A percentile compares a stretch with the other conserved stretches of the same genome.
These are phyloP conservation scores for Actinopyga echinites DNA, from an alignment of 53 echinoderm and acorn worm genomes.

Conservation along the genomic window DNA sequence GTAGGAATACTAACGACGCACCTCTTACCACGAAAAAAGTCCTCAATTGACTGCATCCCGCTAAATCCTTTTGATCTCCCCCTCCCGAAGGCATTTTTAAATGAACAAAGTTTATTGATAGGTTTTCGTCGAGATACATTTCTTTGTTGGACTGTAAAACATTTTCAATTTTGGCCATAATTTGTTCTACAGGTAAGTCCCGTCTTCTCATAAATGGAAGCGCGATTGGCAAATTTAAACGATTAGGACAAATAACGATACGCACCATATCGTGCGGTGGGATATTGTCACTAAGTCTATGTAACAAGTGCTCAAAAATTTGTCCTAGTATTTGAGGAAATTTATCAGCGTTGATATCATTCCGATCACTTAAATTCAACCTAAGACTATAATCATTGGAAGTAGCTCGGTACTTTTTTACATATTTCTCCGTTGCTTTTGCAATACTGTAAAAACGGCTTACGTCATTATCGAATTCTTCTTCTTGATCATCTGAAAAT, in stretches of 20 bases:
- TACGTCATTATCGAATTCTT: background rate
- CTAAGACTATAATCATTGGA: background rate
- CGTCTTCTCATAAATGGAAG: constrained; percentile 19
- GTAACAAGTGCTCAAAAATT: background rate
- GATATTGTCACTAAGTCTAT: background rate
- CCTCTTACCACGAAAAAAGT: background rate
- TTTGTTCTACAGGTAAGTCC: background rate
- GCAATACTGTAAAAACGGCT: constrained; percentile 2
- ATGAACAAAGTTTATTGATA: constrained; percentile 33
- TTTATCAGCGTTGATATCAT: background rate
- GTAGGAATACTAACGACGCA: background rate
- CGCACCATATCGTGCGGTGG: background rate
- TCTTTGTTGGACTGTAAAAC: constrained; percentile 41
- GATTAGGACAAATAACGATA: constrained; percentile 1
- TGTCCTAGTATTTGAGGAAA: background rate
- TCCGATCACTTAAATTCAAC: background rate
- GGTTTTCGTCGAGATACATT: constrained; percentile 25
- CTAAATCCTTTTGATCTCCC: background rate
- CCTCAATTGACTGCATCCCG: background rate
- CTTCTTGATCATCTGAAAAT: background rate
- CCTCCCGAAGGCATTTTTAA: constrained; percentile 41
- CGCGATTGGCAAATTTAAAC: constrained; percentile 10
- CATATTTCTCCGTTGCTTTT: background rate
- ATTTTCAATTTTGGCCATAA: background rate
- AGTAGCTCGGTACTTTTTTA: constrained; percentile 37